Percentiles rank a stretch among this genome's conserved stretches.
These are phyloP conservation scores for Erpornis zantholeuca DNA, from an alignment of 2,113 vertebrate species.

Conservation along the genomic window DNA sequence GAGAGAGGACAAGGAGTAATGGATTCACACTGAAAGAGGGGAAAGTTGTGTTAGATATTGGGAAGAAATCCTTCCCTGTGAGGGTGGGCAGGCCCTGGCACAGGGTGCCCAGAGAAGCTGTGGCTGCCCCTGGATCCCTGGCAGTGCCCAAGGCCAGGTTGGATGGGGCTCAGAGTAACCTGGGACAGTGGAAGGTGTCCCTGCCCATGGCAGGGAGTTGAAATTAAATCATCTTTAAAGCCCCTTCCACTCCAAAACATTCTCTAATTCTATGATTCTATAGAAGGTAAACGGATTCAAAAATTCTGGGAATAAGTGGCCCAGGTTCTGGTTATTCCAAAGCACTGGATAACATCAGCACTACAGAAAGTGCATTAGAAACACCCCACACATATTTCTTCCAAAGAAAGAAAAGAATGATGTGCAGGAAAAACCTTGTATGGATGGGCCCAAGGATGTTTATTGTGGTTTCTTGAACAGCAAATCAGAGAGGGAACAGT, in stretches of 20 bases:
- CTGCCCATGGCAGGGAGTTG: neutral
- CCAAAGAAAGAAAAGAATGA: neutral
- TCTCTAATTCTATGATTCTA: neutral
- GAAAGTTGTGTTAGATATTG: too few species aligned
- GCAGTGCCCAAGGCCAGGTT: accelerated
- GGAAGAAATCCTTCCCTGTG: neutral
- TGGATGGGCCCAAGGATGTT: neutral
- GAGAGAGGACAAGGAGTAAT: neutral
- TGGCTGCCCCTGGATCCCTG: neutral
- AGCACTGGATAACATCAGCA: neutral
- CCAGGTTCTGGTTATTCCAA: neutral
- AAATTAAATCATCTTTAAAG: neutral
- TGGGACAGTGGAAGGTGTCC: neutral
- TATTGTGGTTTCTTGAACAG: neutral
- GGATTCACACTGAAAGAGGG: neutral
- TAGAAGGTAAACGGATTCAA: neutral
- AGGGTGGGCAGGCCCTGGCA: accelerated
- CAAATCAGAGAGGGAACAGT: neutral
- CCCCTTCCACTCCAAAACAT: neutral
- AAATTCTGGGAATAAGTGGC: neutral
- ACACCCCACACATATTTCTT: neutral
- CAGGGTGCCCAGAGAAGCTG: neutral
- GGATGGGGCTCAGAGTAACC: accelerated
- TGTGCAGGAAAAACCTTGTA: neutral
- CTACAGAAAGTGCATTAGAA: neutral